phyloP scores from a whole-genome alignment of 2,888 invertebrate genomes.

The Clivina fossor region DNA sequence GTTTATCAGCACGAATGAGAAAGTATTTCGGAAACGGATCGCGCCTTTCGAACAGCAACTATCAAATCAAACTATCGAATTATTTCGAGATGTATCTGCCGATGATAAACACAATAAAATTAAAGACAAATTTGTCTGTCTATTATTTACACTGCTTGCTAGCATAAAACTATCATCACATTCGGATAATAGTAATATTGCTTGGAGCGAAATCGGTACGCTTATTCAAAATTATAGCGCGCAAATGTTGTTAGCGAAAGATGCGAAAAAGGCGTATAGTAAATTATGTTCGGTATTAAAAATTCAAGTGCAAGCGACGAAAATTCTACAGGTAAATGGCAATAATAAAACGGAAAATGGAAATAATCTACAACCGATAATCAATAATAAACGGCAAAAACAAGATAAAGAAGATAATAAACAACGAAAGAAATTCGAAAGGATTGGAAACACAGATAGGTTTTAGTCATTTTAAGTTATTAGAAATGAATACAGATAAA shows the following conservation, averaged over 20 bases:
- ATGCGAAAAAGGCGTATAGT: conserved; percentile 54
- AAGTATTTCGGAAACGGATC: conserved; percentile 50
- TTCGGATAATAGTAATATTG: conserved; percentile 47
- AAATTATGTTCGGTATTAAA: no score
- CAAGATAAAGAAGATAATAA: no score
- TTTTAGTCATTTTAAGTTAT: no score
- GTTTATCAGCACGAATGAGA: conserved; percentile 51
- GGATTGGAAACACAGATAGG: no score
- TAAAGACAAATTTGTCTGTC: conserved; percentile 61
- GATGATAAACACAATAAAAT: conserved; percentile 53
- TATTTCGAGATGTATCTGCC: conserved; percentile 50
- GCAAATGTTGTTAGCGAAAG: conserved; percentile 50
- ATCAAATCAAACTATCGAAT: conserved; percentile 51
- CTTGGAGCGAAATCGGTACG: conserved; percentile 53
- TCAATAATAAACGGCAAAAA: no score
- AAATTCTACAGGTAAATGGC: no score
- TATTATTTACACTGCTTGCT: conserved; percentile 59
- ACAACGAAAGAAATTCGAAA: no score
- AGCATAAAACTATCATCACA: conserved; percentile 56
- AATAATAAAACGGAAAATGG: no score
- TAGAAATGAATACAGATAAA: no score
- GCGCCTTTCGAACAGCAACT: conserved; percentile 56
- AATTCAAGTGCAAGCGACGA: no score
- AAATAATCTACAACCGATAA: no score
- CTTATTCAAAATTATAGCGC: conserved; percentile 50